A percentile compares a stretch with the other conserved stretches of the same genome.
These are phyloP conservation scores for Prosapia bicincta DNA, from an alignment of 2,888 invertebrate genomes.

Conservation along the genomic window DNA sequence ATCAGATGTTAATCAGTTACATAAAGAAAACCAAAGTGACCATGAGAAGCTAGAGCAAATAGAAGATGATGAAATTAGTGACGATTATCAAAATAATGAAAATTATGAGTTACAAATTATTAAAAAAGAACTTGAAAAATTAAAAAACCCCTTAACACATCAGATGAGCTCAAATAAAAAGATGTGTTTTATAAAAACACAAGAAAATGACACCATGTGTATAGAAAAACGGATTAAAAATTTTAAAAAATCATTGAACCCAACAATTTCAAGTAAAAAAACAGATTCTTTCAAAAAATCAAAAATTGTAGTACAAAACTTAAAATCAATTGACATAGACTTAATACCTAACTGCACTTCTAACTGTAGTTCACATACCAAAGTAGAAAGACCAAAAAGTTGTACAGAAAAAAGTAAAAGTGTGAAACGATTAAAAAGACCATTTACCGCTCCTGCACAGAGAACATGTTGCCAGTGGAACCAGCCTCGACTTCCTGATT, in stretches of 20 bases:
- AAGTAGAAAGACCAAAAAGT: conserved; percentile 28
- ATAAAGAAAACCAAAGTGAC: conserved; percentile 11
- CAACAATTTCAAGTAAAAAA: background rate
- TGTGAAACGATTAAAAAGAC: conserved; percentile 9
- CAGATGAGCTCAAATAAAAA: background rate
- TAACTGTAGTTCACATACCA: background rate
- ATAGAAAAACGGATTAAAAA: conserved; percentile 7
- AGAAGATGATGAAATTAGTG: background rate
- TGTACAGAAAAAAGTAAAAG: conserved; percentile 21
- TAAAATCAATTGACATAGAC: conserved; percentile 10
- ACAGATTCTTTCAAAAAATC: background rate
- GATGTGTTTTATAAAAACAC: background rate
- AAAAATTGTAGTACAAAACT: conserved; percentile 5
- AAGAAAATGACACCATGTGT: background rate
- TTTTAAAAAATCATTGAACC: background rate
- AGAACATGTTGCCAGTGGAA: conserved; percentile 25
- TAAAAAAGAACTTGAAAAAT: no score
- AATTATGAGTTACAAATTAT: no score
- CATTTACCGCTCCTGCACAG: conserved; percentile 26
- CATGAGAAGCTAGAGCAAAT: background rate
- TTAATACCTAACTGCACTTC: background rate
- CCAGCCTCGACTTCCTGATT: conserved; percentile 35
- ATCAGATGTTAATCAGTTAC: conserved; percentile 9
- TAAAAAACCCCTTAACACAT: background rate
- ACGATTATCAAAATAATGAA: background rate